Conservation (phyloP, 2,888 invertebrate genomes). For the Luffia ferchaultella region DNA sequence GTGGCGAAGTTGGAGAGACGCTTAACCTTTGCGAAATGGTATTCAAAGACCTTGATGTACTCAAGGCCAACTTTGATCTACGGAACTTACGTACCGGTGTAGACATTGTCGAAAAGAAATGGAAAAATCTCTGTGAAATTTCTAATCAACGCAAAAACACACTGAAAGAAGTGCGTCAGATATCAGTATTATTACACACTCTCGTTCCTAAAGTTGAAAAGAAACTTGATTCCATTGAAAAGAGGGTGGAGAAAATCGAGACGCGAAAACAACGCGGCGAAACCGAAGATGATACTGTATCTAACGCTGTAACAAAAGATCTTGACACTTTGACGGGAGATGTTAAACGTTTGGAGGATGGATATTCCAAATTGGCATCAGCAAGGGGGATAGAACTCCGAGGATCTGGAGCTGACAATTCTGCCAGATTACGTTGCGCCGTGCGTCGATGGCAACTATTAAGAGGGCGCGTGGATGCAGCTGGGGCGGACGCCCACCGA, state of each 20-base stretch:
- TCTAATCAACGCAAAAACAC: constrained; percentile 70
- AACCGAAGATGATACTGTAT: constrained; percentile 60
- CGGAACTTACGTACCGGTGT: constrained; percentile 72
- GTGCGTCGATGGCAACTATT: constrained; percentile 74
- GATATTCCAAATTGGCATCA: constrained; percentile 73
- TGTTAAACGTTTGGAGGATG: constrained; percentile 72
- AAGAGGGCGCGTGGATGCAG: constrained; percentile 64
- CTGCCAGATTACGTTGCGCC: constrained; percentile 68
- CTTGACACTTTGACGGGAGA: constrained; percentile 70
- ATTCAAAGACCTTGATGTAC: constrained; percentile 76
- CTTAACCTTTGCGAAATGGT: constrained; percentile 81
- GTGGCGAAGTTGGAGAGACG: constrained; percentile 79
- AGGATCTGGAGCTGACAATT: constrained; percentile 72
- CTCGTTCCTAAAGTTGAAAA: constrained; percentile 72
- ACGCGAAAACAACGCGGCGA: constrained; percentile 49
- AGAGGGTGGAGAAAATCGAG: constrained; percentile 61
- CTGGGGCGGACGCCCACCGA: constrained; percentile 69
- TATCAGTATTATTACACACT: constrained; percentile 69
- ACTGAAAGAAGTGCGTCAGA: constrained; percentile 60
- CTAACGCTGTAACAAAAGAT: constrained; percentile 62
- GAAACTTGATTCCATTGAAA: constrained; percentile 67
- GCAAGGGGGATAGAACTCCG: constrained; percentile 70
- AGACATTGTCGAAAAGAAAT: constrained; percentile 78
- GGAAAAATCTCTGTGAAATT: constrained; percentile 79
- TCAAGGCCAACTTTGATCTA: constrained; percentile 76